phyloP scores from a whole-genome alignment of 2,888 invertebrate species.

The Parascotia fuliginaria region DNA sequence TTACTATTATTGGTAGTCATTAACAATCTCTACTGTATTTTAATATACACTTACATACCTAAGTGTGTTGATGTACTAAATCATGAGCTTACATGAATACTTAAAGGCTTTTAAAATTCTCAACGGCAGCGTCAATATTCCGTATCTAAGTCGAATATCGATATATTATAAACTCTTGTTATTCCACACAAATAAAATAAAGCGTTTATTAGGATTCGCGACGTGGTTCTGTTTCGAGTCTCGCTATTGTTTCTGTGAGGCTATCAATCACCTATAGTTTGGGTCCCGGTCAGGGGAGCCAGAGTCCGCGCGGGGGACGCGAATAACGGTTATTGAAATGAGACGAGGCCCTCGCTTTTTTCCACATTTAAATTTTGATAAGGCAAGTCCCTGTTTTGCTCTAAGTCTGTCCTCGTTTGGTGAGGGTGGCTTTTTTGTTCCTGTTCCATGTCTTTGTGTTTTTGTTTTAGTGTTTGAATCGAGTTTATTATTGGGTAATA shows the following conservation, averaged over 20 bases:
- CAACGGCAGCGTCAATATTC: conserved; percentile 68
- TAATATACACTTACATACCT: conserved; percentile 42
- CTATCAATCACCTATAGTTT: conserved; percentile 82
- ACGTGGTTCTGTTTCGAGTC: conserved; percentile 70
- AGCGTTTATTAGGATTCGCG: conserved; percentile 84
- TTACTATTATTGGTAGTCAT: conserved; percentile 20
- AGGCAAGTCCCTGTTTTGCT: conserved; percentile 82
- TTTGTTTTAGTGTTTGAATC: conserved; percentile 61
- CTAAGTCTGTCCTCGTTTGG: conserved; percentile 75
- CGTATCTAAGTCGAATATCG: conserved; percentile 75
- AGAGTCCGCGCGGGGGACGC: conserved; percentile 54
- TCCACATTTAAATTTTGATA: conserved; percentile 86
- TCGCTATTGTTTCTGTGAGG: conserved; percentile 81
- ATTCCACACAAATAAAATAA: conserved; percentile 82
- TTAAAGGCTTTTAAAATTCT: conserved; percentile 61
- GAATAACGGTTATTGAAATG: conserved; percentile 86
- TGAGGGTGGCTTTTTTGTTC: conserved; percentile 74
- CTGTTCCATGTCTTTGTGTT: conserved; percentile 65
- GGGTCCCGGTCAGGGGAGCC: conserved; percentile 52
- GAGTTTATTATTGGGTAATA: conserved; percentile 54
- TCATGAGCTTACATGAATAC: conserved; percentile 49
- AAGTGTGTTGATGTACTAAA: conserved; percentile 42
- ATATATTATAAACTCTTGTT: conserved; percentile 77
- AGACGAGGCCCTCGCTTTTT: conserved; percentile 82
- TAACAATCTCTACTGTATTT: conserved; percentile 42